Evolutionary conservation across 2,797 vertebrate species (phyloP).

Genomic region (Sebastes oblongus): DNA sequence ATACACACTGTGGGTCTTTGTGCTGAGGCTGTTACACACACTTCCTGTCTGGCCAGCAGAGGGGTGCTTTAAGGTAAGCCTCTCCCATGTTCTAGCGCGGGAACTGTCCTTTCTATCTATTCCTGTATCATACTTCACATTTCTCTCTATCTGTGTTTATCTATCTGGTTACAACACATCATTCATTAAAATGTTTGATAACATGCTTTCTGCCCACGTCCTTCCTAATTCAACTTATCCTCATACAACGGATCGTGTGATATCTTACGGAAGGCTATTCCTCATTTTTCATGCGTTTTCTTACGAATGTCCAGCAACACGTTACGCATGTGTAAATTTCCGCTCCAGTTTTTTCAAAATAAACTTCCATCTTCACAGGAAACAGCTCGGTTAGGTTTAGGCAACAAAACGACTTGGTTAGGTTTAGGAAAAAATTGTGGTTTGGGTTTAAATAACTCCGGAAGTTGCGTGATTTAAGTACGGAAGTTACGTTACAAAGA

Average conservation of each 20-base stretch:
- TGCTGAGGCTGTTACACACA: conserved; percentile 70
- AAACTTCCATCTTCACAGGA: too few relatives aligned
- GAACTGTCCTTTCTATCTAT: conserved; percentile 31
- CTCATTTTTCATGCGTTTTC: too few relatives aligned
- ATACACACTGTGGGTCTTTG: conserved; percentile 77
- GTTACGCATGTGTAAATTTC: too few relatives aligned
- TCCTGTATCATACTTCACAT: conserved; percentile 1
- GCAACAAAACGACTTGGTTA: too few relatives aligned
- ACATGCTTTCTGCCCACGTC: not conserved
- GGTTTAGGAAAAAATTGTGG: too few relatives aligned
- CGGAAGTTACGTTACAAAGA: accelerated
- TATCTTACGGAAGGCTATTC: too few relatives aligned
- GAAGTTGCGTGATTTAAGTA: too few relatives aligned
- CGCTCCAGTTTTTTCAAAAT: too few relatives aligned
- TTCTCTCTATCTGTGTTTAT: not conserved
- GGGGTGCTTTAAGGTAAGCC: conserved; percentile 76
- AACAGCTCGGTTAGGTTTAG: too few relatives aligned
- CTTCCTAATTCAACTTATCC: not conserved
- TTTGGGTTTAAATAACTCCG: too few relatives aligned
- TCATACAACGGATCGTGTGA: too few relatives aligned
- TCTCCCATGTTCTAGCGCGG: conserved; percentile 38
- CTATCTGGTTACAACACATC: not conserved
- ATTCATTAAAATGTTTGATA: not conserved
- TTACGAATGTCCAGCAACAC: too few relatives aligned
- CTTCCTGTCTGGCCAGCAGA: conserved; percentile 74